phyloP scores from a whole-genome alignment of 2,797 vertebrate genomes.

The Decapterus maruadsi region DNA sequence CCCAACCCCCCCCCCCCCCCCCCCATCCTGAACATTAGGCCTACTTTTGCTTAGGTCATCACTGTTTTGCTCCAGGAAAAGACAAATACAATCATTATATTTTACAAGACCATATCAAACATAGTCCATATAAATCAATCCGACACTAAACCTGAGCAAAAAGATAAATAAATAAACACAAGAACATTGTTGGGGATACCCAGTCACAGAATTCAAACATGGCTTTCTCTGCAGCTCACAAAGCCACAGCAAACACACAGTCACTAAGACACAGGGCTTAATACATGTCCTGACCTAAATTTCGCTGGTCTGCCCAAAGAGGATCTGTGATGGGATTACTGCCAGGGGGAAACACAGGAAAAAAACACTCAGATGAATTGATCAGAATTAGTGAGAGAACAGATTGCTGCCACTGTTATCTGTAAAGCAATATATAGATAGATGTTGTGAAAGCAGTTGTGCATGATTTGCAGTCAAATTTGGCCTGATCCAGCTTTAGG shows the following conservation, averaged over 20 bases:
- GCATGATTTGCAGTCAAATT: not conserved
- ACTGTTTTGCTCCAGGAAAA: not conserved
- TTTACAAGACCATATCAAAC: not conserved
- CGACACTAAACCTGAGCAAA: not conserved
- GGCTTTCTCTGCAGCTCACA: constrained; percentile 16
- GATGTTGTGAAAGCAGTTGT: not conserved
- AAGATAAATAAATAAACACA: not conserved
- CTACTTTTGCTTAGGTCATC: not conserved
- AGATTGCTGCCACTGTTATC: constrained; percentile 28
- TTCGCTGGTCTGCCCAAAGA: constrained; percentile 59
- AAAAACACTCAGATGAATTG: constrained; percentile 49
- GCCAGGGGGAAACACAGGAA: constrained; percentile 34
- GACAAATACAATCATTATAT: not conserved
- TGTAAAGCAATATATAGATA: constrained; percentile 2
- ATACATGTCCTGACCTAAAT: constrained; percentile 79
- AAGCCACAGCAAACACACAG: constrained; percentile 24
- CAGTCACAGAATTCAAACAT: not conserved
- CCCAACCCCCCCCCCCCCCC: too few relatives aligned
- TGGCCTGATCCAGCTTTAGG: not conserved
- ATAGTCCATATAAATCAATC: not conserved
- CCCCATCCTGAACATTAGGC: not conserved
- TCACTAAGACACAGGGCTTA: constrained; percentile 50
- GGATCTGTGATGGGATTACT: constrained; percentile 78
- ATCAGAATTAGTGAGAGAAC: constrained; percentile 39
- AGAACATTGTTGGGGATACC: not conserved